Conservation (phyloP, 2,797 vertebrate species). For the Peromyscus aztecus region DNA sequence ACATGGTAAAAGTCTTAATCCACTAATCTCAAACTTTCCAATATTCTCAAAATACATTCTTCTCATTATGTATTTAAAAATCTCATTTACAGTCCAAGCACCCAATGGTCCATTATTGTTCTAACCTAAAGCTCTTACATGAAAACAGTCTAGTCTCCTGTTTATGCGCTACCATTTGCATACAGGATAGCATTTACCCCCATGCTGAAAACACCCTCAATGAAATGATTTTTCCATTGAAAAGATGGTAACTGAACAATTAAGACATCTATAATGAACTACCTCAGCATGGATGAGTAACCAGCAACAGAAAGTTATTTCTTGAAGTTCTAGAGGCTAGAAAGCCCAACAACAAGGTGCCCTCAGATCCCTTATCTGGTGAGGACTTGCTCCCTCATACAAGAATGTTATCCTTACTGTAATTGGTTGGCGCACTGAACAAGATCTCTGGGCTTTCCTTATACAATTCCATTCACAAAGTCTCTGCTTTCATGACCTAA, state of each 20-base stretch:
- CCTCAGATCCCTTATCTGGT: not conserved
- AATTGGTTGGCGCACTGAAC: not conserved
- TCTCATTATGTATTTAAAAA: not conserved
- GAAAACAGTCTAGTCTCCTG: not conserved
- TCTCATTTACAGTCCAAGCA: not conserved
- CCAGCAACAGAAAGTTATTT: not conserved
- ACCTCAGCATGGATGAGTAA: not conserved
- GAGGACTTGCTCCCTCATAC: not conserved
- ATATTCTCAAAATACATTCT: not conserved
- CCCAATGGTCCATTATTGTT: not conserved
- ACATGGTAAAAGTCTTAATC: constrained; percentile 5
- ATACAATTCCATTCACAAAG: not conserved
- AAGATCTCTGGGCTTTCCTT: not conserved
- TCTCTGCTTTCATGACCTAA: not conserved
- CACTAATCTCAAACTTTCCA: not conserved
- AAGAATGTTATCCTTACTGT: not conserved
- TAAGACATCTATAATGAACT: not conserved
- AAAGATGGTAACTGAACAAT: not conserved
- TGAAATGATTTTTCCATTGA: not conserved
- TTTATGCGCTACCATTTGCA: not conserved
- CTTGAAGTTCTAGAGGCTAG: not conserved
- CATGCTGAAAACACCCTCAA: not conserved
- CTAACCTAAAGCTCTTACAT: not conserved
- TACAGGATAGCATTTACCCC: not conserved
- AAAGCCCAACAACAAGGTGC: not conserved